Evolutionary conservation across 1,140 invertebrate species (phyloP), one percentile per base, ranked within the genome.

Genomic region (Drosophila pandora): DNA sequence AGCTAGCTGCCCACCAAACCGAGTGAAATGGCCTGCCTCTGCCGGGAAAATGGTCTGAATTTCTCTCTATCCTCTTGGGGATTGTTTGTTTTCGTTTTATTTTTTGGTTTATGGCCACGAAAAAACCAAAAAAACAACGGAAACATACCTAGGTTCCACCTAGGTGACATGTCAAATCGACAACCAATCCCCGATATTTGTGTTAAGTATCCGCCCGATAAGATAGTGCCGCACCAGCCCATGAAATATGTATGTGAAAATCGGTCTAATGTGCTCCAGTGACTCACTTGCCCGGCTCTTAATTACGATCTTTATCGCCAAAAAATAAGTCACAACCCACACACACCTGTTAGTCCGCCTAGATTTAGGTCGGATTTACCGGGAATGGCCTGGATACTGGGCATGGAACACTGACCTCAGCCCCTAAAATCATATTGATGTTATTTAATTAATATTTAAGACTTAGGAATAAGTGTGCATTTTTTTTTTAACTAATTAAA

Each of bases 1-100:
- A 4, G n/a, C n/a, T n/a, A 10, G 13, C 17, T 17, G 17, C 1
- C 4, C 34, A 63, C 34, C 34, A 22, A 54, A 47, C 17, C 12
- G 54, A 82, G 63, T 10, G 78, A 63, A 47, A 67, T 3, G 34
- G 7, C 7, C 32, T 32, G 32, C 25, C 25, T 28, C 25, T 32
- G 4, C 1, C 13, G 47, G 22, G 6, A 52, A 57, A 17, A 17
- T 41, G 3, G 32, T 32, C 34, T 10, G 34, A 37, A n/a, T 37
- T 10, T 37, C 54, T 25, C n/a, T 28, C 17, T 50, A 22, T 1
- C 34, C 34, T 17, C 17, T 17, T 17, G 34, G 34, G 34, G 3
- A 37, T 37, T 37, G 34, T 37, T 37, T 37, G 34, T 12, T 34
- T 37, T 12, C 5, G 25, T 1, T 28, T 28, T 2, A 8, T 2